Conservation (phyloP, 2,113 vertebrate species). For the Neofelis nebulosa region DNA sequence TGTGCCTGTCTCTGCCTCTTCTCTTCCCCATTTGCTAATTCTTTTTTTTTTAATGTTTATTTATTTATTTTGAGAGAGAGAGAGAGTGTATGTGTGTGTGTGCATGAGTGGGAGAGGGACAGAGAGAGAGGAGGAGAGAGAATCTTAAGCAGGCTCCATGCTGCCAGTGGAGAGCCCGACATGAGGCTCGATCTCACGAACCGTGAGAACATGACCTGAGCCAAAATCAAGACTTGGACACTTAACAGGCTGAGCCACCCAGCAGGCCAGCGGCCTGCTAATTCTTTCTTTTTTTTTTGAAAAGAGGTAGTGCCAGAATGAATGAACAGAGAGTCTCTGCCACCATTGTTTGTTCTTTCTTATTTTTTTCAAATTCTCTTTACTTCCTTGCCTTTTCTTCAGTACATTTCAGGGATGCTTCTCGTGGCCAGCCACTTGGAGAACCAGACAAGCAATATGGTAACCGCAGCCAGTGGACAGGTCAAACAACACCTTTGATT, state of each 20-base stretch:
- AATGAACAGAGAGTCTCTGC: background rate
- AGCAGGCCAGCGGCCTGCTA: no score
- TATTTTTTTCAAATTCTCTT: background rate
- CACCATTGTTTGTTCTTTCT: background rate
- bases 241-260: no score
- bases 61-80: no score
- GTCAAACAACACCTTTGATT: background rate
- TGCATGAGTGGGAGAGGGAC: no score
- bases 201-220: no score
- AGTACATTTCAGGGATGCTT: rapidly evolving
- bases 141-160: no score
- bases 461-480: background rate
- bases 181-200: no score
- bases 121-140: no score
- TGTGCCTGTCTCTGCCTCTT: background rate
- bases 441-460: background rate
- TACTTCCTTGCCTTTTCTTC: background rate
- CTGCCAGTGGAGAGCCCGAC: no score
- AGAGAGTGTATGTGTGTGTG: rapidly evolving
- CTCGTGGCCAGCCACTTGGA: background rate
- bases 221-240: no score
- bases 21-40: background rate
- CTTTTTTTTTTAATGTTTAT: background rate
- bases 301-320: background rate
- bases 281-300: background rate